Base-by-base conservation (phyloP, 1,140 invertebrate species). In the Colletes gigas region DNA sequence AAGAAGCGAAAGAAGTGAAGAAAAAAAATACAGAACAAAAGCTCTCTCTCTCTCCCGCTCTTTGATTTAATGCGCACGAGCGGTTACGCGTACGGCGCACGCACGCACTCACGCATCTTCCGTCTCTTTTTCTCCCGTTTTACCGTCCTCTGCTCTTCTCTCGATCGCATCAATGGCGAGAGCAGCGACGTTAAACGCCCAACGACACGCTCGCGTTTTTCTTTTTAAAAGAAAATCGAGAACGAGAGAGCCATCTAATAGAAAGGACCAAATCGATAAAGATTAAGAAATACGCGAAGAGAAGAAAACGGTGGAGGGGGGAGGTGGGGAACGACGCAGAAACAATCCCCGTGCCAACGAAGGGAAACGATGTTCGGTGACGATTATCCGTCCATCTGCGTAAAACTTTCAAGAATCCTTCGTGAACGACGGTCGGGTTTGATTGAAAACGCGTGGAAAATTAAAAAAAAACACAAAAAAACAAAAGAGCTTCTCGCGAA, bases 361-460 rank as follows among this genome's bases (percentile, higher is more conserved):
- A 41, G 9, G 57, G 9, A 65, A 30, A 78, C 17, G 50, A 79
- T 75, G 66, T 74, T 75, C 78, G 72, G 54, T 73, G 67, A 57
- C 69, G 71, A 83, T 76, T 70, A 81, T 83, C 78, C 78, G 78
- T 80, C 82, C 77, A 83, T 14, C 69, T 66, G 62, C n/a, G 47
- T 73, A 8, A 80, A 74, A 62, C 14, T 30, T 47, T 50, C 17
- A 41, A 70, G 12, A 19, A 63, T 74, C 47, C 55, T 70, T 69
- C 66, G 63, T 47, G 70, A 79, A 12, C 55, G 17, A 65, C 30
- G 55, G 54, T 59, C 62, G 55, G n/a, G 47, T 72, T 60, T 57
- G 39, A 66, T 19, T 3, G 39, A 8, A 21, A 30, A 6, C 0
- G 21, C 6, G 8, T n/a, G 65, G 30, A 30, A 30, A 30, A 30